Base-by-base conservation (phyloP, 2,888 invertebrate genomes). In the Hirudinaria manillensis region DNA sequence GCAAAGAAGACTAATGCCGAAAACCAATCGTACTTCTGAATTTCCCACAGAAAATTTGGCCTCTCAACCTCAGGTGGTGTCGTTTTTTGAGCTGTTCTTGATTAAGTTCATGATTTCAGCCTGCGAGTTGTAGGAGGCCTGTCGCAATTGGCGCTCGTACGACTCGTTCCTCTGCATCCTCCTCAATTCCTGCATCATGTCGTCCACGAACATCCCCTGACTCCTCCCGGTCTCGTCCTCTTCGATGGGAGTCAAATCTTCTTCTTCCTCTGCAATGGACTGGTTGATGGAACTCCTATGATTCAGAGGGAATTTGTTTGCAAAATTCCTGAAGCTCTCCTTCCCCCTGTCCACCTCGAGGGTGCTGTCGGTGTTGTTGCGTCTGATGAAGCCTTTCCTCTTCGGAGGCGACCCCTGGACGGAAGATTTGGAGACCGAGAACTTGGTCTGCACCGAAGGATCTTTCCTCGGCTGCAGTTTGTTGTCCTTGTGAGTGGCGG, bases 201-300 rank as follows among this genome's bases (percentile, higher is more conserved):
- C 61, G 24, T 29, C 61, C 24, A 61, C 61, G 10, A 61, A 61
- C 24, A 61, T 61, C 61, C 24, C 61, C 13, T 61, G 24, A 27
- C 29, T 29, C 13, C 61, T 29, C 6, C 61, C 29, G 7, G 24
- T 16, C 24, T 61, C 29, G 61, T 24, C 61, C 24, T 61, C 61
- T 10, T 61, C 61, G 1, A n/a, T 19, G 24, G 61, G 61, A 27
- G 13, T 13, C 61, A 19, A 29, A 10, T 24, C 19, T 61, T 61
- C 61, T 61, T 61, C 61, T 19, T 61, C 61, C 61, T 61, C 61
- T 1, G 61, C 61, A n/a, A 61, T 61, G 24, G 61, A 61, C 10
- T 61, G 29, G 29, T 24, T 61, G 3, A 61, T 19, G 24, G 61
- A 61, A 19, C 29, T 61, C 21, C 29, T 7, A 29, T 29, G 6